phyloP scores from a whole-genome alignment of 2,888 invertebrate species.

The Halictus quadricinctus region DNA sequence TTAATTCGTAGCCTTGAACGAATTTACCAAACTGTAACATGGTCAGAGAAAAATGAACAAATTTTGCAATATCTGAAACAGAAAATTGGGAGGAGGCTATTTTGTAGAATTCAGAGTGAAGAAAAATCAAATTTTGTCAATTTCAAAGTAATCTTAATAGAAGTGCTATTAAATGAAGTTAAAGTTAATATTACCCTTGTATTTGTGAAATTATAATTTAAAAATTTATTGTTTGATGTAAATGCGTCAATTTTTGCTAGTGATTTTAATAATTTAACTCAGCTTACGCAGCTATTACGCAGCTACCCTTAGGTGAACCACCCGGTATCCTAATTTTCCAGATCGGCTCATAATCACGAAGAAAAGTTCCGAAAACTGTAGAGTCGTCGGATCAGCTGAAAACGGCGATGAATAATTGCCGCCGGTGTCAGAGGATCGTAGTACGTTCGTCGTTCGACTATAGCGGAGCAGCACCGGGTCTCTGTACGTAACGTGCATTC shows the following conservation, averaged over 20 bases:
- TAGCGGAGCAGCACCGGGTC: constrained; percentile 42
- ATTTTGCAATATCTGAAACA: too few relatives aligned
- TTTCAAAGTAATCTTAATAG: too few relatives aligned
- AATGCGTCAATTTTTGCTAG: background rate
- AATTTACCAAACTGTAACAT: too few relatives aligned
- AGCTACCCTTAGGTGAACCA: background rate
- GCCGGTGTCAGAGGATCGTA: constrained; percentile 44
- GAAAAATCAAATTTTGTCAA: background rate
- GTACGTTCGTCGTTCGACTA: constrained; percentile 46
- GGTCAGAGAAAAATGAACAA: too few relatives aligned
- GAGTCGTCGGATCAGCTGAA: constrained; percentile 34
- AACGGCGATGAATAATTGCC: constrained; percentile 59
- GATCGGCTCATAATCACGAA: background rate
- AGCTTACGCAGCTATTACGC: too few relatives aligned
- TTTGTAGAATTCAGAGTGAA: background rate
- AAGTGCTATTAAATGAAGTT: background rate
- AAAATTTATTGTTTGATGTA: background rate
- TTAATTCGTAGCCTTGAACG: background rate
- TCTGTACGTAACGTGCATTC: constrained; percentile 48
- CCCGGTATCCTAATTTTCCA: background rate
- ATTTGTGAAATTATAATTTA: background rate
- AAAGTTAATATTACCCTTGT: background rate
- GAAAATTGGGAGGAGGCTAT: background rate
- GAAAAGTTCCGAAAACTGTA: background rate
- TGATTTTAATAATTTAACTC: too few relatives aligned